These are phyloP conservation scores for Myotis pilosus DNA, from an alignment of 2,797 vertebrate species.

Conservation along the genomic window DNA sequence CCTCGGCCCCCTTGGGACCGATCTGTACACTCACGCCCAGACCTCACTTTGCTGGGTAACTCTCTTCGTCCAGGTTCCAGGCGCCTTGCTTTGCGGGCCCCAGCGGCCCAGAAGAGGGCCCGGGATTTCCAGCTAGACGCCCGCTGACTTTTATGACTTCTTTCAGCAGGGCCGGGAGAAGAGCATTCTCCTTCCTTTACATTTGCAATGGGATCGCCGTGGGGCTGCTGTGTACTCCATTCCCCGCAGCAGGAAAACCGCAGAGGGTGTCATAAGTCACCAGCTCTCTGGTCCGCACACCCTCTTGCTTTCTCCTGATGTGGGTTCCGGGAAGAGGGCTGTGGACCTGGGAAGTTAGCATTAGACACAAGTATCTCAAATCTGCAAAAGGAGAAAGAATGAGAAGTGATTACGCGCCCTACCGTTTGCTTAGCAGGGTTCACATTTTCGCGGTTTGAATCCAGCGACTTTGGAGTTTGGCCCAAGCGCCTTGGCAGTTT, in stretches of 20 bases:
- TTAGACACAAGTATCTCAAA: neutral
- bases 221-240: neutral
- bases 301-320: neutral
- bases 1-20: neutral
- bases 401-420: slow-evolving; percentile 29
- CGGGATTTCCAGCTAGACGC: neutral
- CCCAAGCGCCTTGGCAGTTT: slow-evolving; percentile 75
- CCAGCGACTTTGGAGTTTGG: slow-evolving; percentile 67
- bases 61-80: neutral
- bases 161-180: neutral
- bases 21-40: neutral
- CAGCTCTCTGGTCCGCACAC: neutral
- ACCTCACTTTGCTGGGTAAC: neutral
- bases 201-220: neutral
- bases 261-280: neutral
- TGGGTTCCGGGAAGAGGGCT: neutral
- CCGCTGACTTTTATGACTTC: neutral
- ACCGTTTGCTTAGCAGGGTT: slow-evolving; percentile 57
- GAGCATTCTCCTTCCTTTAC: neutral
- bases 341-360: slow-evolving; percentile 44
- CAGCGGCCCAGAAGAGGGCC: neutral
- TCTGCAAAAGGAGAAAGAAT: neutral
- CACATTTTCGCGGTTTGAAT: slow-evolving; percentile 62
- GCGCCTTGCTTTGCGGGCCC: neutral
- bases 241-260: neutral